Conservation (phyloP, 2,113 vertebrate genomes). For the Drymodes brunneopygia region DNA sequence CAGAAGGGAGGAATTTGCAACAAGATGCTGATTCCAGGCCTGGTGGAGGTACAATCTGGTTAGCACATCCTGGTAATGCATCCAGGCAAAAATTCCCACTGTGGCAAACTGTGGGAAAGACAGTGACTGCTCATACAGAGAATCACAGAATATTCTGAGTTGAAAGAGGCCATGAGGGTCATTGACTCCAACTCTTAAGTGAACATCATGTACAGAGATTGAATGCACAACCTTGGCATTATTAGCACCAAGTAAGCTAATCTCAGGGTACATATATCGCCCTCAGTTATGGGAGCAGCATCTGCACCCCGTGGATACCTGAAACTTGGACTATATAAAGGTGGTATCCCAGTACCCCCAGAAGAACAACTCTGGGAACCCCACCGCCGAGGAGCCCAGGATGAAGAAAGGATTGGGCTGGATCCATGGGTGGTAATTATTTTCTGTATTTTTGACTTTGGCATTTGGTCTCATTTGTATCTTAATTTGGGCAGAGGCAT, state of each 20-base stretch:
- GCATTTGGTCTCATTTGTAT: neutral
- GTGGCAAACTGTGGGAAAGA: neutral
- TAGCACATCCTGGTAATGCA: neutral
- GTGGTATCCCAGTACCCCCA: neutral
- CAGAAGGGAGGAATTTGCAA: neutral
- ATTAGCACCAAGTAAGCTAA: neutral
- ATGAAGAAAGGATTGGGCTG: neutral
- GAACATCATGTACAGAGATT: rapidly evolving
- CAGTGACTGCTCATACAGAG: neutral
- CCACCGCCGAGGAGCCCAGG: rapidly evolving
- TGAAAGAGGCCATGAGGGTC: neutral
- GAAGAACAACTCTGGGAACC: neutral
- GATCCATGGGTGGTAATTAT: neutral
- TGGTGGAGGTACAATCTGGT: neutral
- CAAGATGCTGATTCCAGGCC: neutral
- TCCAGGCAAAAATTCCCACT: neutral
- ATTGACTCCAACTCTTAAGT: neutral
- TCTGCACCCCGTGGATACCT: neutral
- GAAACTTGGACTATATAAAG: neutral
- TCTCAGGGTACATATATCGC: neutral
- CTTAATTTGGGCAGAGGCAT: neutral
- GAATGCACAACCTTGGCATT: neutral
- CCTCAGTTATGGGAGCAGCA: neutral
- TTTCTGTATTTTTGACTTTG: rapidly evolving
- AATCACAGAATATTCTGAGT: neutral